A percentile compares a stretch with the other conserved stretches of the same genome.
These are phyloP conservation scores for Cyclopterus lumpus DNA, from an alignment of 2,797 vertebrate genomes.

Conservation along the genomic window DNA sequence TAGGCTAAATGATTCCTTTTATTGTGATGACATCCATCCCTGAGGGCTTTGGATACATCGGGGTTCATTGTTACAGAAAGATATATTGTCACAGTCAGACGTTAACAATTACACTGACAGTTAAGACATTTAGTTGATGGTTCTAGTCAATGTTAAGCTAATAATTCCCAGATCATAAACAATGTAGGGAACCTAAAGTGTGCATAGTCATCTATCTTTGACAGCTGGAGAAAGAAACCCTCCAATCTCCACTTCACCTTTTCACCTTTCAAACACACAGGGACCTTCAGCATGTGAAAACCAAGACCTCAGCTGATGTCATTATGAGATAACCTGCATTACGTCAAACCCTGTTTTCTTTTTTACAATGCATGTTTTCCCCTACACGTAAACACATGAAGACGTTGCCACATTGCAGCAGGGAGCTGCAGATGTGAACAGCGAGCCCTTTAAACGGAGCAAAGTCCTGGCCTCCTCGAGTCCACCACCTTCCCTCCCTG, in stretches of 20 bases:
- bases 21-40: slow-evolving; percentile 21
- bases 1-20: slow-evolving; percentile 21
- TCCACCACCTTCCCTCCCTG: slow-evolving; percentile 44
- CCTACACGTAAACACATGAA: slow-evolving; percentile 41
- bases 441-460: slow-evolving; percentile 65
- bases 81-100: slow-evolving; percentile 12
- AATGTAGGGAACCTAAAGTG: slow-evolving; percentile 14
- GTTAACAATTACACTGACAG: slow-evolving; percentile 21
- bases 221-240: slow-evolving; percentile 52
- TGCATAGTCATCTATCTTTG: slow-evolving; percentile 49
- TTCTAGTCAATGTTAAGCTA: slow-evolving; percentile 21
- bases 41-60: slow-evolving; percentile 16
- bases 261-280: slow-evolving; percentile 45
- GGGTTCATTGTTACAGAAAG: slow-evolving; percentile 24
- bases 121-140: slow-evolving; percentile 31
- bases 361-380: slow-evolving; percentile 35
- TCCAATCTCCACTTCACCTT: slow-evolving; percentile 49
- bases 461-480: slow-evolving; percentile 40
- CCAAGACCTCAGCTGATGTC: slow-evolving; percentile 50
- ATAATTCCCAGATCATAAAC: slow-evolving; percentile 35
- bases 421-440: slow-evolving; percentile 63
- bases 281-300: slow-evolving; percentile 57
- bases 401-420: slow-evolving; percentile 49
- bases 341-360: slow-evolving; percentile 43
- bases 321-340: slow-evolving; percentile 51